These are phyloP conservation scores for Macrocentrus cingulum DNA, from an alignment of 1,140 invertebrate genomes.

Conservation along the genomic window DNA sequence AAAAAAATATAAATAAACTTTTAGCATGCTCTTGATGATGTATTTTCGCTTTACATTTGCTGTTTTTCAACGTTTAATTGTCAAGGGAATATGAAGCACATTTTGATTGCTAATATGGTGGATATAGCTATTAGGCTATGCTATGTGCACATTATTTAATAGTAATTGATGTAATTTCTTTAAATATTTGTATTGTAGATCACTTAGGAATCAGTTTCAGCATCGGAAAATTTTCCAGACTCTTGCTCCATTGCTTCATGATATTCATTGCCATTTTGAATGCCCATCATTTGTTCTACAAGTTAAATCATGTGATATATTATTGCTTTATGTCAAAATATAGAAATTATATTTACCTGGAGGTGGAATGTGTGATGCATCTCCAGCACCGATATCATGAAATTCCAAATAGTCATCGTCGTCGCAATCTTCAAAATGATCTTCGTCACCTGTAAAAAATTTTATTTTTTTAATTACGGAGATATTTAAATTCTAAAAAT, in stretches of 20 bases:
- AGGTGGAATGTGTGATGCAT: conserved; percentile 47
- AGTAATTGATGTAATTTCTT: not conserved
- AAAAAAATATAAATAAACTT: conserved; percentile 56
- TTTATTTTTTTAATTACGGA: not conserved
- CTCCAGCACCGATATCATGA: conserved; percentile 46
- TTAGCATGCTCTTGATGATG: conserved; percentile 41
- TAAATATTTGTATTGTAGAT: not conserved
- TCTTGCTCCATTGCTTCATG: conserved; percentile 59
- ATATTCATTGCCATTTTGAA: conserved; percentile 45
- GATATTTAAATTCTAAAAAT: conserved; percentile 12
- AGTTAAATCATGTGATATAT: conserved; percentile 20
- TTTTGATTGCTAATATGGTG: conserved; percentile 28
- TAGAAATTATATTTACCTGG: conserved; percentile 38
- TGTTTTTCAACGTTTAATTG: not conserved
- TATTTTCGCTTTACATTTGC: conserved; percentile 4
- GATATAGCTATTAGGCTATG: not conserved
- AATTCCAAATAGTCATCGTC: conserved; percentile 53
- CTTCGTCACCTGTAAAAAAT: conserved; percentile 47
- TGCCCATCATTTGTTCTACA: conserved; percentile 44
- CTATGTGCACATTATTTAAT: conserved; percentile 20
- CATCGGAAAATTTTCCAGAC: conserved; percentile 63
- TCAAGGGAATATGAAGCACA: not conserved
- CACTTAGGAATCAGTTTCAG: conserved; percentile 56
- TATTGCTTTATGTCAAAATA: not conserved
- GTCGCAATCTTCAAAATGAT: conserved; percentile 60